These are phyloP conservation scores for Amphiura filiformis DNA, from an alignment of 35 echinoderm and acorn worm genomes.

Conservation along the genomic window DNA sequence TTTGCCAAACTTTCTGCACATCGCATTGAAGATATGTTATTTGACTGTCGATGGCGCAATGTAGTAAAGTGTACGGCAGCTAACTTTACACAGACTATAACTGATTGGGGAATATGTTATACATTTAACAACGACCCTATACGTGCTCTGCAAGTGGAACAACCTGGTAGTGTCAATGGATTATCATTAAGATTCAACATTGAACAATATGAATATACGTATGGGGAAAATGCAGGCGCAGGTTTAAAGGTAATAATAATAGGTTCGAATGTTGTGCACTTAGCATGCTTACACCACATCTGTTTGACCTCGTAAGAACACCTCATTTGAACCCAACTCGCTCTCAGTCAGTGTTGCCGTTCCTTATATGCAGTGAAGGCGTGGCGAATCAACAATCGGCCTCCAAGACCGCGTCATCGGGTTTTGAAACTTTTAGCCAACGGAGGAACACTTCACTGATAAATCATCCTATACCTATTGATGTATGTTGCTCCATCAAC, in stretches of 20 bases:
- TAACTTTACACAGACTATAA: constrained; percentile 39
- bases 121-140: constrained; percentile 36
- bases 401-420: no score
- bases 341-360: no score
- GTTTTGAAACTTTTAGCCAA: no score
- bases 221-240: background rate
- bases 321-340: no score
- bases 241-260: constrained; percentile 51
- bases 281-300: no score
- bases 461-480: no score
- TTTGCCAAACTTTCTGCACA: background rate
- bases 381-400: no score
- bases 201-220: constrained; percentile 34
- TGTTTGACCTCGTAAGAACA: no score
- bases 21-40: constrained; percentile 34
- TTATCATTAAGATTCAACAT: constrained; percentile 22
- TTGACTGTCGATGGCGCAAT: constrained; percentile 16
- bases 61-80: constrained; percentile 10
- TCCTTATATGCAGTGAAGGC: no score
- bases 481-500: no score
- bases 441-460: no score
- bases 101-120: constrained; percentile 40
- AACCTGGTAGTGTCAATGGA: background rate
- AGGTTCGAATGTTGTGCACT: no score
- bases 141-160: background rate